Base-by-base conservation (phyloP, 2,113 vertebrate species). In the Tyto alba region DNA sequence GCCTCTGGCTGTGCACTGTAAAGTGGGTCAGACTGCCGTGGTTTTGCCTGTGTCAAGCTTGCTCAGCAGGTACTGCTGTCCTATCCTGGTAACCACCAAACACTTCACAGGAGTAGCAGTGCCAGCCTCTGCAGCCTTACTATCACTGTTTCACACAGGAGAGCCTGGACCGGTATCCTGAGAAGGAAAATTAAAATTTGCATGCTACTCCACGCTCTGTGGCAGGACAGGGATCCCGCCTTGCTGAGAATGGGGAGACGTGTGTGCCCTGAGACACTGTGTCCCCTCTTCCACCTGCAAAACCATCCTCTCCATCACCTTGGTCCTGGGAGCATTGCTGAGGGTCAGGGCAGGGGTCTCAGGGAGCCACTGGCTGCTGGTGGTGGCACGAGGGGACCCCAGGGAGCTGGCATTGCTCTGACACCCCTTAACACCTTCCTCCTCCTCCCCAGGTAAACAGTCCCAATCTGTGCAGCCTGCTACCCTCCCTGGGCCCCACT, bases 231-330 rank as follows among this genome's bases (percentile, higher is more conserved):
- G 8, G 8, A 19, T 57, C 53, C 63, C 4, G 3, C 16, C 32
- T 73, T 0, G 0, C 53, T 75, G 67, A 72, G 26, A 25, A 27
- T 0, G 0, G 22, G 30, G 15, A 62, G 16, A 45, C 1, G 1
- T 12, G 21, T 25, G 17, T n/a, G 7, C 3, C 30, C 13, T 1
- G 3, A 82, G 20, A 13, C 4, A 4, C 23, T 66, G 34, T 2
- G 2, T 26, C 10, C 15, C 29, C 5, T 7, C 17, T 71, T 85
- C 36, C 9, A 60, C 29, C 38, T 59, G 16, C 66, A 80, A 67
- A 91, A 45, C 11, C 12, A 19, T 27, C 20, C 14, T 56, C 13
- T 30, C 45, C 30, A 10, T 60, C 7, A 2, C 10, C 41, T 57
- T n/a, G 14, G 11, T 53, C 43, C 55, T 30, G 43, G 55, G 7